Base-by-base conservation (phyloP, 2,797 vertebrate species). In the Poliocrania exsul region DNA sequence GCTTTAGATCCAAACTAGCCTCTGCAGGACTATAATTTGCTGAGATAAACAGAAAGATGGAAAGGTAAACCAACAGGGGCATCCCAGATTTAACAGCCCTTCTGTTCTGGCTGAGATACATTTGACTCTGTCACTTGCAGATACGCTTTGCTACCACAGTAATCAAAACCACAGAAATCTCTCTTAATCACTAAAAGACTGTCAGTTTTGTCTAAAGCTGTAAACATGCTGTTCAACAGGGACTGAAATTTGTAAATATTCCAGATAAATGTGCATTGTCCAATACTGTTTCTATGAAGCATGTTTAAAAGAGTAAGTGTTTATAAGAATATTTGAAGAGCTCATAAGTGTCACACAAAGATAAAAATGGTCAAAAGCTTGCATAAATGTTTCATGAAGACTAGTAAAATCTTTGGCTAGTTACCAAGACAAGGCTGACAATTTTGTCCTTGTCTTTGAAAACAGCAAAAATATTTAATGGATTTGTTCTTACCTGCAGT, bases 21-120 rank as follows among this genome's bases (percentile, higher is more conserved):
- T 88, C 94, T 82, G 46, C 71, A 88, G 78, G 78, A 93, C 85
- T 69, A 65, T 88, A 92, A 93, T 95, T 95, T 89, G 69, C 83
- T 86, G 40, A 69, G 91, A 95, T 93, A 92, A 95, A 95, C 85
- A 84, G 86, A 93, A 92, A 88, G 81, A 83, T 86, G 65, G 81
- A 94, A 87, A 92, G 44, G 56, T 53, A 93, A 93, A 88, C 90
- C 92, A 87, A 92, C 70, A 89, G 91, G 74, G 88, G 86, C 70
- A 90, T 62, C 81, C 75, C 83, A 73, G 79, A 93, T 94, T 96
- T 92, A 91, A 88, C 91, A 85, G 65, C 38, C 90, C 81, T 89
- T 97, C 95, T 96, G 93, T 80, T 96, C 85, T 90, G 91, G 90
- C 81, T 49, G 81, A 81, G 86, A 87, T 16, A 60, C 54, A 12